phyloP scores from a whole-genome alignment of 1,140 invertebrate species.

The Triops longicaudatus region DNA sequence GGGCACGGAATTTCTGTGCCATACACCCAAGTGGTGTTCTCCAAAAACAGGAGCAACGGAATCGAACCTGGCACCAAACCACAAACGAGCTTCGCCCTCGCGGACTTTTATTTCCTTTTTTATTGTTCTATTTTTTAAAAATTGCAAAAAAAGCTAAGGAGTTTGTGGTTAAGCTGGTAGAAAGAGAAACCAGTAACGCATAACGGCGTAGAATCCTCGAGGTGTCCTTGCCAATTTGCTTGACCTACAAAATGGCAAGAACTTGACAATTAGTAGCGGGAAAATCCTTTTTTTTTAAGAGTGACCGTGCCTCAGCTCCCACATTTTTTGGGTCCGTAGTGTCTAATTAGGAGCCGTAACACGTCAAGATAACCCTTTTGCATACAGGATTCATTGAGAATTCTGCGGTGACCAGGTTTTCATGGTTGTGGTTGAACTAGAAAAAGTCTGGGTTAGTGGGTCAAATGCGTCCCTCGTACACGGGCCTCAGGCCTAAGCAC shows the following conservation, averaged over 20 bases:
- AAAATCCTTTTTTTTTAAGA: not conserved
- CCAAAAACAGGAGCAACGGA: not conserved
- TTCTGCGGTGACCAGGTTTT: not conserved
- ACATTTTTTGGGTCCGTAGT: not conserved
- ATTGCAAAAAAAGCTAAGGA: not conserved
- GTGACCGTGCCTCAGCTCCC: not conserved
- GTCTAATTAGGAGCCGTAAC: not conserved
- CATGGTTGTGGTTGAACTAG: not conserved
- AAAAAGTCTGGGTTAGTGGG: slow-evolving; percentile 14
- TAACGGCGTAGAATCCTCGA: not conserved
- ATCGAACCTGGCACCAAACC: too few species aligned
- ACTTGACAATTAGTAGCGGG: not conserved
- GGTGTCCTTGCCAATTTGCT: not conserved
- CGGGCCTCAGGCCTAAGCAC: not conserved
- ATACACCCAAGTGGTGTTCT: not conserved
- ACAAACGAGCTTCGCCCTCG: too few species aligned
- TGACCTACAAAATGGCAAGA: slow-evolving; percentile 12
- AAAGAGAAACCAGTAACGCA: slow-evolving; percentile 4
- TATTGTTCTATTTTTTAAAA: not conserved
- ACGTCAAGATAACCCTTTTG: not conserved
- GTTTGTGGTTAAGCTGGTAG: not conserved
- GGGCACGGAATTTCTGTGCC: not conserved
- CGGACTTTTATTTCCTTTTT: not conserved
- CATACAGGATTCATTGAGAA: not conserved
- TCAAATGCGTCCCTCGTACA: not conserved